phyloP scores from a whole-genome alignment of 2,888 invertebrate species.

The Busseola fusca region DNA sequence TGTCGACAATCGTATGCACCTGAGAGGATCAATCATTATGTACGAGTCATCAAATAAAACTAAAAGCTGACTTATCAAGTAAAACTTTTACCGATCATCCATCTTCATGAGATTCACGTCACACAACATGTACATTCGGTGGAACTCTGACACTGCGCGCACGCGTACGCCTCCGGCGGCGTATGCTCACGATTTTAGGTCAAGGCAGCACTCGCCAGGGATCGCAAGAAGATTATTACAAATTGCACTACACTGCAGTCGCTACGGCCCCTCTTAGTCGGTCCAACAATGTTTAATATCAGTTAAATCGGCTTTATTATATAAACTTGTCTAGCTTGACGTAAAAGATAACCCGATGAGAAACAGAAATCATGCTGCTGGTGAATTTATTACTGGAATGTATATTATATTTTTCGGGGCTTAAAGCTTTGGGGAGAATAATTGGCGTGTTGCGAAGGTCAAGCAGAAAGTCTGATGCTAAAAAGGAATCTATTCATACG shows the following conservation, averaged over 20 bases:
- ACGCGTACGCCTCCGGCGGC: constrained; percentile 69
- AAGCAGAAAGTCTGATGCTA: constrained; percentile 21
- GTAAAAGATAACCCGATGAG: constrained; percentile 50
- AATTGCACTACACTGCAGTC: constrained; percentile 68
- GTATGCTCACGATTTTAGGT: constrained; percentile 82
- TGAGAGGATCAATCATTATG: constrained; percentile 35
- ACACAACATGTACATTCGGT: constrained; percentile 60
- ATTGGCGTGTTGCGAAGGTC: constrained; percentile 49
- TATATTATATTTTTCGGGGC: constrained; percentile 35
- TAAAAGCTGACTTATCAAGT: constrained; percentile 38
- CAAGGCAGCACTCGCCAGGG: constrained; percentile 82
- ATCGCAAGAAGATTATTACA: constrained; percentile 80
- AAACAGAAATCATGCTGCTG: constrained; percentile 50
- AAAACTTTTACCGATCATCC: constrained; percentile 51
- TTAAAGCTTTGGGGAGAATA: constrained; percentile 38
- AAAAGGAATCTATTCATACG: constrained; percentile 18
- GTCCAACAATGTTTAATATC: constrained; percentile 57
- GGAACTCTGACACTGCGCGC: constrained; percentile 73
- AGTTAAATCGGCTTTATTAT: constrained; percentile 53
- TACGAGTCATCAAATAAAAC: constrained; percentile 41
- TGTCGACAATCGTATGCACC: background rate
- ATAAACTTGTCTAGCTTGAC: constrained; percentile 56
- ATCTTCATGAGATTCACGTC: constrained; percentile 59
- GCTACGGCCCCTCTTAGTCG: constrained; percentile 56
- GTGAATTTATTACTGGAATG: constrained; percentile 42